A percentile compares a stretch with the other conserved stretches of the same genome.
phyloP scores from a whole-genome alignment of 2,888 invertebrate genomes.

The Micropterix aruncella region DNA sequence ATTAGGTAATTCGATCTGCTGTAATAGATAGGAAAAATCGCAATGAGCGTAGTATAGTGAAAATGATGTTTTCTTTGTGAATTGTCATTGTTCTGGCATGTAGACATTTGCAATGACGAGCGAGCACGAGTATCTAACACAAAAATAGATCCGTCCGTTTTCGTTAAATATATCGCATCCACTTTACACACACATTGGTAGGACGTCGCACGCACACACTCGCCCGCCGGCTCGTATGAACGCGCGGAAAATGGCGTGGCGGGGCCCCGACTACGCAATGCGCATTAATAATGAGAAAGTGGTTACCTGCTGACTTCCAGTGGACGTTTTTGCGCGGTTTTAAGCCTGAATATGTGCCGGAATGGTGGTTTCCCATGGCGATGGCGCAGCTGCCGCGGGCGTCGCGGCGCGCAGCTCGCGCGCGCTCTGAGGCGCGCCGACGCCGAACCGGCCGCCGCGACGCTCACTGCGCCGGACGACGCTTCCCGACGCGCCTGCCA shows the following conservation, averaged over 20 bases:
- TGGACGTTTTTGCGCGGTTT: slow-evolving; percentile 64
- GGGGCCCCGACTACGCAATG: neutral
- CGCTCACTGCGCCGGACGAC: slow-evolving; percentile 12
- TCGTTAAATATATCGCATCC: neutral
- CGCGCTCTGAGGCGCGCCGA: slow-evolving; percentile 15
- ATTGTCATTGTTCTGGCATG: too few relatives aligned
- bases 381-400: slow-evolving; percentile 21
- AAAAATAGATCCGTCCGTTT: neutral
- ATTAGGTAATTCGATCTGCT: too few relatives aligned
- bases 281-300: neutral
- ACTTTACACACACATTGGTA: slow-evolving; percentile 9
- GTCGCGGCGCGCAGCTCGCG: slow-evolving; percentile 16
- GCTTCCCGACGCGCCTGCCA: slow-evolving; percentile 15
- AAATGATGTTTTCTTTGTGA: too few relatives aligned
- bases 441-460: slow-evolving; percentile 14
- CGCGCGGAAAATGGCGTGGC: slow-evolving; percentile 9
- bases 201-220: slow-evolving; percentile 9
- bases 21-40: too few relatives aligned
- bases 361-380: slow-evolving; percentile 40
- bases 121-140: neutral
- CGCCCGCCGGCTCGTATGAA: slow-evolving; percentile 8
- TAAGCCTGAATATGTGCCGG: slow-evolving; percentile 29
- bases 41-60: too few relatives aligned
- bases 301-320: slow-evolving; percentile 75
- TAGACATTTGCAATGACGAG: too few relatives aligned